Evolutionary conservation across 2,113 vertebrate genomes (phyloP), one percentile per base, ranked within the genome.

Genomic region (Mormyrus lacerda): DNA sequence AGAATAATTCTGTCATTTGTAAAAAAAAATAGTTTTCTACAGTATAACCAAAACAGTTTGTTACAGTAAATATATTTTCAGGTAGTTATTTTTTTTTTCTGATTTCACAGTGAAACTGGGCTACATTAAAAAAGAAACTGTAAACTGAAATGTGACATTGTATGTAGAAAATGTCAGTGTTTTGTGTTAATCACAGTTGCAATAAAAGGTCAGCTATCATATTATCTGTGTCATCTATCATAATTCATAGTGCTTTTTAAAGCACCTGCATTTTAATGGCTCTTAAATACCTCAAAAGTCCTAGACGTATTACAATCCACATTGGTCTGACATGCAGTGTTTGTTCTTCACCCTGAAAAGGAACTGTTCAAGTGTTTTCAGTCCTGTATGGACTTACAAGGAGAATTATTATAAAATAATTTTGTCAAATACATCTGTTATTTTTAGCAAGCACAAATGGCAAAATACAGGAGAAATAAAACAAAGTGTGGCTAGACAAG

Each of bases 21-120:
- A 79, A 89, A 89, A 31, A 76, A 89, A 11, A 19, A 17, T 53
- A 45, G 9, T 89, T 90, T 89, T 89, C 53, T 91, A 82, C 35
- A 90, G 48, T n/a, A 48, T 79, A 87, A 19, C 89, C 83, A 89
- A 89, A 87, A 83, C n/a, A 27, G 44, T 87, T 79, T 89, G 83
- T 89, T 89, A 89, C 84, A 87, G 79, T 44, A 90, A 89, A 55
- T 92, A 48, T 93, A 89, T 94, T 94, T 94, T 93, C 92, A 87
- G 9, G 83, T 92, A 91, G 89, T 93, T 89, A n/a, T 90, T 90
- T 93, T 58, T 93, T 91, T 86, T 90, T 89, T 92, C 35, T 85
- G 88, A 92, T 91, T 65, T 39, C 44, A 84, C 42, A 45, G 88
- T 90, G 39, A 88, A 47, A 90, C 91, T 89, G 88, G 91, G 73